A percentile compares a stretch with the other conserved stretches of the same genome.
These are phyloP conservation scores for Hydrotaea cyrtoneurina DNA, from an alignment of 2,888 invertebrate species.

Conservation along the genomic window DNA sequence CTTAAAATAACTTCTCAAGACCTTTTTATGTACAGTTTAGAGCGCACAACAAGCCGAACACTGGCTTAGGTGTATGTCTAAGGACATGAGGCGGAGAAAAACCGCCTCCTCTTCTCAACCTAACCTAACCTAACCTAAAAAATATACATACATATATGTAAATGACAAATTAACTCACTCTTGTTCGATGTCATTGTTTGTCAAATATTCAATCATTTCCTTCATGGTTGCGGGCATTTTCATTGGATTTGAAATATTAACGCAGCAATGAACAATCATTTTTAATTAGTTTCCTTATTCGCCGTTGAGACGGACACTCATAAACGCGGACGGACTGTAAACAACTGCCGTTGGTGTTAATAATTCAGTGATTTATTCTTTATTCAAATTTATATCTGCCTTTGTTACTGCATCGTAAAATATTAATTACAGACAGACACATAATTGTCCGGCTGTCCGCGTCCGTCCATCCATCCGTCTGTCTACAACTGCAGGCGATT, in stretches of 20 bases:
- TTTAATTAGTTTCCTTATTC: neutral
- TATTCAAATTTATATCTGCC: constrained; percentile 15
- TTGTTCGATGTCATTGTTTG: too few relatives aligned
- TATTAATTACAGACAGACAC: constrained; percentile 23
- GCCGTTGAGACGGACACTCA: neutral
- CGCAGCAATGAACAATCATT: neutral
- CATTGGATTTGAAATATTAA: neutral
- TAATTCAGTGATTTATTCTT: constrained; percentile 21
- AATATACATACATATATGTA: too few relatives aligned
- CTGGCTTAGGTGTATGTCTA: too few relatives aligned
- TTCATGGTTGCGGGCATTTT: neutral
- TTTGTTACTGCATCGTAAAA: constrained; percentile 12
- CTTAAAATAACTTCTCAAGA: too few relatives aligned
- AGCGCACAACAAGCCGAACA: too few relatives aligned
- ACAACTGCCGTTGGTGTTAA: constrained; percentile 12
- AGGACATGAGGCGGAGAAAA: too few relatives aligned
- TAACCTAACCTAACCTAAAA: too few relatives aligned
- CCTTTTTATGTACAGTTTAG: too few relatives aligned
- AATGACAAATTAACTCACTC: too few relatives aligned
- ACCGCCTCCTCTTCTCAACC: too few relatives aligned
- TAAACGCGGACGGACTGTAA: neutral
- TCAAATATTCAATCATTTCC: too few relatives aligned
- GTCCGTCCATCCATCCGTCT: neutral
- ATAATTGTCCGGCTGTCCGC: constrained; percentile 10
- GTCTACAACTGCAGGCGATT: constrained; percentile 51